Percentiles rank a stretch among this genome's conserved stretches.
Conservation (phyloP, 2,888 invertebrate species). For the Magallana nippona region DNA sequence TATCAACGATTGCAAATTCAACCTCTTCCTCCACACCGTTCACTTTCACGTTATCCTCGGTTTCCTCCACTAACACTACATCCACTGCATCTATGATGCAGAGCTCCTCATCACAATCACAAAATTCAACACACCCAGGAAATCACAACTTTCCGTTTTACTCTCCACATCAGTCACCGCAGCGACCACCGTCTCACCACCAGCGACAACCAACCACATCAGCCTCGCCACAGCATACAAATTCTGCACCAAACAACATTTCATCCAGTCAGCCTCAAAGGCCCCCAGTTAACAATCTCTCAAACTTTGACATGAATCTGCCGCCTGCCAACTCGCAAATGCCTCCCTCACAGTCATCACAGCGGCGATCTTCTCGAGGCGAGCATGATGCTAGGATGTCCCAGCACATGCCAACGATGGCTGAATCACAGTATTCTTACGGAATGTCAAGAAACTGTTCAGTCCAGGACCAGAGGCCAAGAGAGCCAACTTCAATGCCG, state of each 20-base stretch:
- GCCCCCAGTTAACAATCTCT: slow-evolving; percentile 40
- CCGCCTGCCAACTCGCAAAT: slow-evolving; percentile 40
- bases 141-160: slow-evolving; percentile 51
- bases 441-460: slow-evolving; percentile 44
- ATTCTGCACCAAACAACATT: slow-evolving; percentile 42
- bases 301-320: slow-evolving; percentile 52
- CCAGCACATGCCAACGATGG: slow-evolving; percentile 36
- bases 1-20: slow-evolving; percentile 53
- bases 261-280: slow-evolving; percentile 35
- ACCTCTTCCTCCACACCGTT: slow-evolving; percentile 58
- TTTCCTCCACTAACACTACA: slow-evolving; percentile 56
- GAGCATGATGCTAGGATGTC: slow-evolving; percentile 46
- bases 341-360: slow-evolving; percentile 37
- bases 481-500: slow-evolving; percentile 42
- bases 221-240: slow-evolving; percentile 47
- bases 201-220: slow-evolving; percentile 50
- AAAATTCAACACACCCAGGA: slow-evolving; percentile 53
- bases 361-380: slow-evolving; percentile 41
- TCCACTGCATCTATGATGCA: slow-evolving; percentile 56
- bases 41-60: slow-evolving; percentile 60
- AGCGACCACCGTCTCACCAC: slow-evolving; percentile 52
- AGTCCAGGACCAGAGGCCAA: slow-evolving; percentile 44
- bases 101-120: slow-evolving; percentile 34
- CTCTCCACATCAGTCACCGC: slow-evolving; percentile 53
- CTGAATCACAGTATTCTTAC: slow-evolving; percentile 44